Evolutionary conservation across 2,888 invertebrate genomes (phyloP).

Genomic region (Caenorhabditis sp.): DNA sequence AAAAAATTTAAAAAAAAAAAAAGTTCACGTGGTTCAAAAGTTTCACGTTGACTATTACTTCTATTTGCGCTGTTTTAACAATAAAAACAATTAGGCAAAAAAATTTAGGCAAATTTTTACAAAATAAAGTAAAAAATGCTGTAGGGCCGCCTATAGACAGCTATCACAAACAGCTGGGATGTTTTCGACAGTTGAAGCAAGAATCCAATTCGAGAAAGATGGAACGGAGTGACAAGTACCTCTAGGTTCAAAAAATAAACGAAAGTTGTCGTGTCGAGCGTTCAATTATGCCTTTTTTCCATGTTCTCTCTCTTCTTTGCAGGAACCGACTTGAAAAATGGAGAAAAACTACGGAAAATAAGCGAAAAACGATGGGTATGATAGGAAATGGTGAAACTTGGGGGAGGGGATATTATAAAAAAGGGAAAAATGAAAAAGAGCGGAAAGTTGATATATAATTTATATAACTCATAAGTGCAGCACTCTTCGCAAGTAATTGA

Average conservation of each 20-base stretch:
- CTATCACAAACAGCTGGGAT: constrained; percentile 8
- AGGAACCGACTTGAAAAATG: not conserved
- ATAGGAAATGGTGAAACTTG: constrained; percentile 31
- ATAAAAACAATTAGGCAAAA: no score
- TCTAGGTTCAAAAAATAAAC: constrained; percentile 36
- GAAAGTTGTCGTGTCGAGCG: constrained; percentile 17
- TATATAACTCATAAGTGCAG: constrained; percentile 62
- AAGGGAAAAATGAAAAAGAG: constrained; percentile 40
- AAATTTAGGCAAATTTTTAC: no score
- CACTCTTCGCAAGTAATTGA: constrained; percentile 55
- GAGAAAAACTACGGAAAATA: constrained; percentile 5
- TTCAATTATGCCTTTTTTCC: constrained; percentile 42
- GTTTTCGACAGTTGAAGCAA: constrained; percentile 37
- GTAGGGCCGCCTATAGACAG: no score
- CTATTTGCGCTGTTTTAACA: no score
- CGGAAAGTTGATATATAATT: constrained; percentile 58
- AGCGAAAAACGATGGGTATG: constrained; percentile 29
- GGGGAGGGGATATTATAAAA: constrained; percentile 37
- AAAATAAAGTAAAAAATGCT: no score
- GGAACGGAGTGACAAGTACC: constrained; percentile 57
- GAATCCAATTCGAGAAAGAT: constrained; percentile 37
- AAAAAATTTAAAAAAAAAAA: no score
- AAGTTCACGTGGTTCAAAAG: no score
- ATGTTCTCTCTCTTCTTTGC: not conserved
- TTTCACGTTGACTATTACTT: no score